Evolutionary conservation across 2,797 vertebrate genomes (phyloP), one percentile per base, ranked within the genome.

Genomic region (Cossypha caffra): DNA sequence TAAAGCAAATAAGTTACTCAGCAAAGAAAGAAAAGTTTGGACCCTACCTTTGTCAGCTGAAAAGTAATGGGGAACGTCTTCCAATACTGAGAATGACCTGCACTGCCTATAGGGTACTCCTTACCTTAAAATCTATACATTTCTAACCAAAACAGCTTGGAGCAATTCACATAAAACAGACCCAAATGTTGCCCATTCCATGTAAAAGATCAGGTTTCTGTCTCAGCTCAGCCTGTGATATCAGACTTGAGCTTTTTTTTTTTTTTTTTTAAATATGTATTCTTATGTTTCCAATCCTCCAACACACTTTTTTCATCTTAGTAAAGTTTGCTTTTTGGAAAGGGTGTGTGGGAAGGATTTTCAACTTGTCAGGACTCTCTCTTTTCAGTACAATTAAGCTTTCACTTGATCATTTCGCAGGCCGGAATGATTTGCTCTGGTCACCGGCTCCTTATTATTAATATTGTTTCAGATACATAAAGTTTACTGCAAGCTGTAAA

Each of bases 141-240:
- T 98, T 97, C 96, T 98, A 98, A 98, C 95, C 96, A 98, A 98
- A 98, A 98, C 98, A 98, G 98, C 98, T 98, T 98, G 98, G 98
- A 98, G 98, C 98, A 98, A 98, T 98, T 98, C 98, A 97, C 96
- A 97, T 98, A 98, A 98, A 98, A 98, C 98, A 98, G 97, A 97
- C 98, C 98, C 97, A 98, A 98, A 98, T 98, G 98, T 98, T 98
- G 96, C 97, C 98, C 97, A 97, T 98, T 98, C 97, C 97, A 90
- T 97, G 95, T 95, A 96, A 97, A 97, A 97, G 98, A 98, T 98
- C 98, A 98, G 97, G 95, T 98, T 98, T 98, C 98, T 95, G 96
- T 95, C 92, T 95, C 95, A 90, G 97, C 97, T 96, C 96, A 96
- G 95, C 95, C 80, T 93, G 97, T 97, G 97, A 96, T 98, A 98